phyloP scores from a whole-genome alignment of 2,113 vertebrate genomes.

The Cyanoderma ruficeps region DNA sequence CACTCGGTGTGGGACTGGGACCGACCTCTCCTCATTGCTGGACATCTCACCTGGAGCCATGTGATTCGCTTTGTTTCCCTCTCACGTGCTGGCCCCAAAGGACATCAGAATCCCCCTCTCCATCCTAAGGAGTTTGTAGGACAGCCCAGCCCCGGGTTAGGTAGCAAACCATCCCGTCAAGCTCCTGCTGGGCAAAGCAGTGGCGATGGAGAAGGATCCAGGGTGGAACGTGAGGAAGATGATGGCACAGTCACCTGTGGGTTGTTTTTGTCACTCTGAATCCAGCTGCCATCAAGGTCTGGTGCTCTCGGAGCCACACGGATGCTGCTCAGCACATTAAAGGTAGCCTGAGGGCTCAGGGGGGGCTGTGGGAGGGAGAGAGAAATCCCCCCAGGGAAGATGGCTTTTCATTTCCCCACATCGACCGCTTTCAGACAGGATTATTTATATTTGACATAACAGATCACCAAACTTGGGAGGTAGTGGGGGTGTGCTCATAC shows the following conservation, averaged over 20 bases:
- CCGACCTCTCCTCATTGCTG: background rate
- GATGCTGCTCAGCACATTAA: background rate
- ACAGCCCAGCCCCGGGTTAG: background rate
- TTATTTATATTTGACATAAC: slow-evolving; percentile 60
- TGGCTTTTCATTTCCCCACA: slow-evolving; percentile 47
- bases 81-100: background rate
- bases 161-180: background rate
- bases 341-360: background rate
- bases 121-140: background rate
- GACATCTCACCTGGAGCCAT: background rate
- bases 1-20: background rate
- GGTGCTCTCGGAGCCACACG: background rate
- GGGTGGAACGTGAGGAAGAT: background rate
- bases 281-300: background rate
- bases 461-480: slow-evolving; percentile 50
- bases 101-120: background rate
- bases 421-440: slow-evolving; percentile 37
- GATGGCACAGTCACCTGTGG: background rate
- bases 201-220: background rate
- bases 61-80: background rate
- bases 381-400: slow-evolving; percentile 40
- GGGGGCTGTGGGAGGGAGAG: slow-evolving; percentile 2
- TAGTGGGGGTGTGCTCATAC: slow-evolving; percentile 59
- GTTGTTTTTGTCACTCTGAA: background rate
- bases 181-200: accelerated